These are phyloP conservation scores for Microchirus variegatus DNA, from an alignment of 2,797 vertebrate genomes.

Conservation along the genomic window DNA sequence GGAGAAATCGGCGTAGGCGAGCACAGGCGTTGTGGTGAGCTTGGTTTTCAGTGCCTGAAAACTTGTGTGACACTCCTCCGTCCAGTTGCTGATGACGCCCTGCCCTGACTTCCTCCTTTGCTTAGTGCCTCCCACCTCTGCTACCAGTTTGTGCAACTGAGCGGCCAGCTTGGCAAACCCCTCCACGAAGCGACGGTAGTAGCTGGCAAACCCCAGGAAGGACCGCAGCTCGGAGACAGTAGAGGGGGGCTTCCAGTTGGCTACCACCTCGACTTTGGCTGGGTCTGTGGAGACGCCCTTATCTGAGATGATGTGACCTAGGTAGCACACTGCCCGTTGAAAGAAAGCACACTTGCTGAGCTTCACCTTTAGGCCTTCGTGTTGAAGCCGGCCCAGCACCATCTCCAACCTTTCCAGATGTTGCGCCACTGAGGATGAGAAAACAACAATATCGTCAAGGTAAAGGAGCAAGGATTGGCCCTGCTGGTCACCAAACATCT, in stretches of 20 bases:
- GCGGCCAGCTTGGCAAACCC: not conserved
- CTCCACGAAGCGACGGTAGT: not conserved
- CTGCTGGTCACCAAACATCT: too few species aligned
- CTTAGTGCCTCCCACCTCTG: too few species aligned
- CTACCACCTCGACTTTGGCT: accelerated
- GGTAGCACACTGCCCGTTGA: not conserved
- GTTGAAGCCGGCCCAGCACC: not conserved
- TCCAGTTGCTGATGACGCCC: too few species aligned
- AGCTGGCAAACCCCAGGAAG: conserved; percentile 1
- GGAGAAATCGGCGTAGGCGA: not conserved
- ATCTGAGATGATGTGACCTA: not conserved
- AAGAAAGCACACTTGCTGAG: not conserved
- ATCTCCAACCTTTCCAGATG: conserved; percentile 1
- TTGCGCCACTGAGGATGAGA: not conserved
- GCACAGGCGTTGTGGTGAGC: not conserved
- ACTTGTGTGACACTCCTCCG: too few species aligned
- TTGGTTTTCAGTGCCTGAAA: too few species aligned
- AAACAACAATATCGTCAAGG: too few species aligned
- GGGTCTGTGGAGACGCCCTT: not conserved
- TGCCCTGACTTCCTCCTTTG: too few species aligned
- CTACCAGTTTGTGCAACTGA: not conserved
- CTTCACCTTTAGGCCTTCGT: conserved; percentile 3
- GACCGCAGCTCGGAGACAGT: not conserved
- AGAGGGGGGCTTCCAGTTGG: not conserved
- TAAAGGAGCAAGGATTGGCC: too few species aligned